These are phyloP conservation scores for Dendrocincla tyrannina DNA, from an alignment of 2,797 vertebrate species.

Conservation along the genomic window DNA sequence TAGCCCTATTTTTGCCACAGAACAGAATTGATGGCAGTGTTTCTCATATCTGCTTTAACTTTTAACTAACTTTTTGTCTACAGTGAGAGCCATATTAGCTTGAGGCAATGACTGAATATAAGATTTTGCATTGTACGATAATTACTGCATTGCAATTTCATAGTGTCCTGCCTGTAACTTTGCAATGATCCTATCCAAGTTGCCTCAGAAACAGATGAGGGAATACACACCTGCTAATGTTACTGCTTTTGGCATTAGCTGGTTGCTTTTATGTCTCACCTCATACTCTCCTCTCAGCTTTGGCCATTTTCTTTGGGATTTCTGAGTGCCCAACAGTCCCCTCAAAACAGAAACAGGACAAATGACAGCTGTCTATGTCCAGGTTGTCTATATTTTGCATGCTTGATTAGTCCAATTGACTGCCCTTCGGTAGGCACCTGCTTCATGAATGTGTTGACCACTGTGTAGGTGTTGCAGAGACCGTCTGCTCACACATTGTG, in stretches of 20 bases:
- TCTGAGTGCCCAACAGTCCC: neutral
- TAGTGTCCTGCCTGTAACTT: neutral
- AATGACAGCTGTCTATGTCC: neutral
- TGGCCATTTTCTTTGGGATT: neutral
- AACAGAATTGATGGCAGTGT: neutral
- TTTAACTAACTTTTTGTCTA: neutral
- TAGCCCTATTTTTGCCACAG: neutral
- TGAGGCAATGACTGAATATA: neutral
- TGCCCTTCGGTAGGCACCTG: neutral
- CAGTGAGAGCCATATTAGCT: neutral
- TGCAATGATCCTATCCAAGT: neutral
- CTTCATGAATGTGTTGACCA: neutral
- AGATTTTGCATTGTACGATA: neutral
- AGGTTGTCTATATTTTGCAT: neutral
- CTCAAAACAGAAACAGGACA: neutral
- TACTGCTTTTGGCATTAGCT: neutral
- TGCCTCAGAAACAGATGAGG: neutral
- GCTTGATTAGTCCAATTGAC: neutral
- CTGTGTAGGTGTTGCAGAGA: neutral
- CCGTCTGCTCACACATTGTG: neutral
- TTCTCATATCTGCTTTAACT: neutral
- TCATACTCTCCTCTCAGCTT: neutral
- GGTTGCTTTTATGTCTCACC: neutral
- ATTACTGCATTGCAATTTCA: neutral
- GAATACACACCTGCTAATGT: neutral